Conservation (phyloP, 2,797 vertebrate species). For the Lagocephalus sceleratus region DNA sequence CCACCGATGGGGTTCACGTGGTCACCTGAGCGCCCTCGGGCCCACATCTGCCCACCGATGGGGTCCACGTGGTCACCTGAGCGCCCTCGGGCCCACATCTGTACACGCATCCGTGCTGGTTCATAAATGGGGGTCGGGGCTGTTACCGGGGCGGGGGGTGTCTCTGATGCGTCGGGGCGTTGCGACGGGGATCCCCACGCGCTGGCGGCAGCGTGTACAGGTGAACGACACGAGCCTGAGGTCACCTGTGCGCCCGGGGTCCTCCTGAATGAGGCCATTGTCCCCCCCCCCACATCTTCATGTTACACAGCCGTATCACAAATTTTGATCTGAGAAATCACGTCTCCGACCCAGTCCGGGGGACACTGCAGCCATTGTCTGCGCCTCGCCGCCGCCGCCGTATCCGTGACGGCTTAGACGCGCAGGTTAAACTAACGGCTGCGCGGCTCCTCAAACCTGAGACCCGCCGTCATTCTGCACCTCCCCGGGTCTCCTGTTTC, state of each 20-base stretch:
- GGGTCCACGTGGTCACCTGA: neutral
- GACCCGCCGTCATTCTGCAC: conserved; percentile 2
- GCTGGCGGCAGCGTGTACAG: no score
- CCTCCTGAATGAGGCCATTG: conserved; percentile 57
- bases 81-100: neutral
- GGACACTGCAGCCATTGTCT: conserved; percentile 58
- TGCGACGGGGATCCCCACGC: no score
- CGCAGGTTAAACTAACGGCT: conserved; percentile 29
- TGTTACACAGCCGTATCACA: conserved; percentile 57
- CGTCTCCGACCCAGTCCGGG: conserved; percentile 50
- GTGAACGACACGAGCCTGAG: no score
- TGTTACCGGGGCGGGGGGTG: no score
- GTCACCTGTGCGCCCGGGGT: conserved; percentile 9
- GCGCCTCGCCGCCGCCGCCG: conserved; percentile 44
- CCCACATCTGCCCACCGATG: neutral
- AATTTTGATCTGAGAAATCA: conserved; percentile 63
- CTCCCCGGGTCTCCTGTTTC: neutral
- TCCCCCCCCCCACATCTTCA: conserved; percentile 49
- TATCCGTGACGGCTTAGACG: conserved; percentile 27
- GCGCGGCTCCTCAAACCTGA: conserved; percentile 10
- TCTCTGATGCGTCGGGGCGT: no score
- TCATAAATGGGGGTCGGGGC: no score
- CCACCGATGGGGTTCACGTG: conserved; percentile 1
- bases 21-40: neutral
- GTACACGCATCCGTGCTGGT: no score